Conservation (phyloP, 30 jellyfish, hydroid and myxozoan genomes). For the Mastigias papua region DNA sequence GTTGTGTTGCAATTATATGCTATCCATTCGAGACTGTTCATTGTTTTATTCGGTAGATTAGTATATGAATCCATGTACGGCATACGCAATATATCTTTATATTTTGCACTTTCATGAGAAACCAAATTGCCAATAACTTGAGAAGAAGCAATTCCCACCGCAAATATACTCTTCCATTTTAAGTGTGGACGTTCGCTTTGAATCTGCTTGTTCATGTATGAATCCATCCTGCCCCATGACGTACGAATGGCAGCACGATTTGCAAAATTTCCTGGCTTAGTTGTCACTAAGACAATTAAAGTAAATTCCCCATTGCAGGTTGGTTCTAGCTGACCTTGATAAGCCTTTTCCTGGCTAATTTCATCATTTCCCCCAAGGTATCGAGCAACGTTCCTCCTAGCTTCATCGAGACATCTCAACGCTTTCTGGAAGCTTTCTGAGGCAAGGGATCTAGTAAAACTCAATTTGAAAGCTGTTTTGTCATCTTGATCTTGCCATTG, state of each 20-base stretch:
- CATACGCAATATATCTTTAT: constrained; percentile 77
- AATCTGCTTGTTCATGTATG: constrained; percentile 53
- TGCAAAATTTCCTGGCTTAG: constrained; percentile 88
- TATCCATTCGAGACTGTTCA: constrained; percentile 94
- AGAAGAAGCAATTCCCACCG: constrained; percentile 86
- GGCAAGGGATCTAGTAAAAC: neutral
- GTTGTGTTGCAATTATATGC: constrained; percentile 88
- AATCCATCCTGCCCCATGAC: constrained; percentile 93
- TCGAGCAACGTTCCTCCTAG: constrained; percentile 63
- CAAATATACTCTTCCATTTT: constrained; percentile 80
- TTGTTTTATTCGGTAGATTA: constrained; percentile 89
- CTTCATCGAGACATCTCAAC: constrained; percentile 48
- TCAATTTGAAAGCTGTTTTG: neutral
- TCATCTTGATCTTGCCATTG: neutral
- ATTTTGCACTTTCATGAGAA: constrained; percentile 66
- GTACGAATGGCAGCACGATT: constrained; percentile 89
- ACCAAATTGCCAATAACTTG: constrained; percentile 60
- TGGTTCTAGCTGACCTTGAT: constrained; percentile 52
- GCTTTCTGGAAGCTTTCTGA: constrained; percentile 53
- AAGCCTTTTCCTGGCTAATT: neutral
- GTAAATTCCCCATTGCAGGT: constrained; percentile 50
- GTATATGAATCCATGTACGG: constrained; percentile 86
- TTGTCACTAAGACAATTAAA: constrained; percentile 79
- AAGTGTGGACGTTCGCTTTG: constrained; percentile 4
- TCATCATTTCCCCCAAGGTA: constrained; percentile 33